phyloP scores from a whole-genome alignment of 1,140 invertebrate species.

The Diorhabda sublineata region DNA sequence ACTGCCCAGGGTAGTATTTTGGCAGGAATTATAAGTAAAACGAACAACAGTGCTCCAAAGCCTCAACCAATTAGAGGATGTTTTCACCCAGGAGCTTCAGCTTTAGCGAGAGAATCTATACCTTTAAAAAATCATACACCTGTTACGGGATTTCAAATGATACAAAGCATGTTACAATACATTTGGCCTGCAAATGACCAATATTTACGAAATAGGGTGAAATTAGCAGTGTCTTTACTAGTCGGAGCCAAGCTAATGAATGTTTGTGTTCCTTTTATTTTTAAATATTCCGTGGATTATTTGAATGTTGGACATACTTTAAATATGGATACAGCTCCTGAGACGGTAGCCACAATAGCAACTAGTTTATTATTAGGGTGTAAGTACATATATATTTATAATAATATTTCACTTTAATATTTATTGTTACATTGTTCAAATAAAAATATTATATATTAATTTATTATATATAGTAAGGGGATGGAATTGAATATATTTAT shows the following conservation, averaged over 20 bases:
- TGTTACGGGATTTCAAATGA: conserved; percentile 75
- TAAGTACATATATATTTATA: conserved; percentile 54
- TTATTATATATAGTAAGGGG: too few relatives aligned
- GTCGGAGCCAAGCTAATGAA: conserved; percentile 84
- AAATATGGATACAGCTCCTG: conserved; percentile 65
- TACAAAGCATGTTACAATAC: conserved; percentile 83
- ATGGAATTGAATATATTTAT: too few relatives aligned
- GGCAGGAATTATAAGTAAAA: conserved; percentile 32
- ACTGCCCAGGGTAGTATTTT: conserved; percentile 32
- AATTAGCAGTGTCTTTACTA: conserved; percentile 75
- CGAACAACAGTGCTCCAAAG: conserved; percentile 32
- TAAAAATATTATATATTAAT: too few relatives aligned
- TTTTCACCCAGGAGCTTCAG: conserved; percentile 83
- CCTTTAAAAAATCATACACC: conserved; percentile 52
- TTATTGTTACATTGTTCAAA: background rate
- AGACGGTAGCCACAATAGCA: conserved; percentile 67
- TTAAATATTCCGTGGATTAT: conserved; percentile 90
- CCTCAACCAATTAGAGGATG: conserved; percentile 59
- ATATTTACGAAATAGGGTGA: conserved; percentile 75
- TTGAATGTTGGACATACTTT: conserved; percentile 64
- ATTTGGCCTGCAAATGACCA: conserved; percentile 94
- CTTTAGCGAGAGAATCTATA: conserved; percentile 63
- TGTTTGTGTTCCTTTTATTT: conserved; percentile 93
- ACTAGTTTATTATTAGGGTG: conserved; percentile 85
- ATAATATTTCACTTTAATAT: conserved; percentile 9